Evolutionary conservation across 2,113 vertebrate species (phyloP).

Genomic region (Grus americana): DNA sequence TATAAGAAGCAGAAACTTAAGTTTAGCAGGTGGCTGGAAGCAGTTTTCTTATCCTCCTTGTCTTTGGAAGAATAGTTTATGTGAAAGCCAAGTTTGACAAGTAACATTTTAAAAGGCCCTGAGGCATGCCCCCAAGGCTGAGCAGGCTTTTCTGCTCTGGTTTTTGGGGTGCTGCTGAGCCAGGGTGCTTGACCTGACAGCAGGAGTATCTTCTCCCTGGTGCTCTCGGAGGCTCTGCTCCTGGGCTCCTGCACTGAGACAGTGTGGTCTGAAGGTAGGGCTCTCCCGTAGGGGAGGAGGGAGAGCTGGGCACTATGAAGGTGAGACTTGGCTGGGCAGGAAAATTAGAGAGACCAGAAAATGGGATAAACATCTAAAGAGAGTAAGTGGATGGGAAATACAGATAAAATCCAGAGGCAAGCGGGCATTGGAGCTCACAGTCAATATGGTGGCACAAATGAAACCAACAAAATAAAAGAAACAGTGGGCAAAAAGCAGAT

Average conservation of each 20-base stretch:
- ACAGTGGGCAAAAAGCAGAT: fast-evolving
- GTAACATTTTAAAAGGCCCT: not conserved
- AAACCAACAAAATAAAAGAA: not conserved
- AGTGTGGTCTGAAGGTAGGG: fast-evolving
- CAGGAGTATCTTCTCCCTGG: not conserved
- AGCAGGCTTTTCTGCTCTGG: not conserved
- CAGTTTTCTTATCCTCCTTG: not conserved
- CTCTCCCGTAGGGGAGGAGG: not conserved
- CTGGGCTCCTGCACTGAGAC: fast-evolving
- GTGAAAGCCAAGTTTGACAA: not conserved
- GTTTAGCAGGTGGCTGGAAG: not conserved
- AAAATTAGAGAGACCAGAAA: not conserved
- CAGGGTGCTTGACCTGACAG: not conserved
- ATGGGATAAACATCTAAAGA: not conserved
- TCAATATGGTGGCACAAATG: not conserved
- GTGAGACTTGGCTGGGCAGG: not conserved
- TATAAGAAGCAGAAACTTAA: not conserved
- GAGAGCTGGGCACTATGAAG: not conserved
- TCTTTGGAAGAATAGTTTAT: not conserved
- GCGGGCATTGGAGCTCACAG: not conserved
- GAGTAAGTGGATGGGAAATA: not conserved
- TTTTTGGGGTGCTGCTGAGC: not conserved
- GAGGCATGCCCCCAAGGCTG: not conserved
- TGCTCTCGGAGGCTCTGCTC: not conserved
- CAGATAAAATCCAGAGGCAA: not conserved